phyloP scores from a whole-genome alignment of 2,113 vertebrate genomes.

The Odontesthes bonariensis region DNA sequence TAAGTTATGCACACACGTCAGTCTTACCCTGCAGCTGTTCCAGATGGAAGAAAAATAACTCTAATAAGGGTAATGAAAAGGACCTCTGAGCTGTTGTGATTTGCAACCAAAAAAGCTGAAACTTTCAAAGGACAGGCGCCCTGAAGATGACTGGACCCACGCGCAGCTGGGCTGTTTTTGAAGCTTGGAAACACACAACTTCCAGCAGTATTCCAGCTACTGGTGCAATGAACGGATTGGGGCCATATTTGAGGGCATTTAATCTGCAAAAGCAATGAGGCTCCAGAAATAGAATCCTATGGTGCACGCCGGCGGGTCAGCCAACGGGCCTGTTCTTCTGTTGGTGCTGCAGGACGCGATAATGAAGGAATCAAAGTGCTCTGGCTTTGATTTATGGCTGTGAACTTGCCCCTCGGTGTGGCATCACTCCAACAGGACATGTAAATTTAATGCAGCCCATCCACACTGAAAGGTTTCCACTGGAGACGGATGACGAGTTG shows the following conservation, averaged over 20 bases:
- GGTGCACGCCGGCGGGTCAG: slow-evolving; percentile 55
- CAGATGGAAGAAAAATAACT: slow-evolving; percentile 14
- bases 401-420: slow-evolving; percentile 24
- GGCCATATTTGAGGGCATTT: slow-evolving; percentile 69
- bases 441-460: slow-evolving; percentile 63
- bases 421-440: slow-evolving; percentile 51
- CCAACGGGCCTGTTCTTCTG: slow-evolving; percentile 39
- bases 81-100: slow-evolving; percentile 14
- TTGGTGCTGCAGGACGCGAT: slow-evolving; percentile 43
- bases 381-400: slow-evolving; percentile 67
- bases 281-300: slow-evolving; percentile 71
- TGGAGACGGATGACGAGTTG: slow-evolving; percentile 35
- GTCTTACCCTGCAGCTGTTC: background rate
- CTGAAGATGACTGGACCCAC: slow-evolving; percentile 36
- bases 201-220: slow-evolving; percentile 58
- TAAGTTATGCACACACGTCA: slow-evolving; percentile 20
- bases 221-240: slow-evolving; percentile 54
- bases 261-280: slow-evolving; percentile 71
- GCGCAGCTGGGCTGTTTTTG: slow-evolving; percentile 22
- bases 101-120: slow-evolving; percentile 4
- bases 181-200: slow-evolving; percentile 50
- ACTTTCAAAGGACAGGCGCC: slow-evolving; percentile 12
- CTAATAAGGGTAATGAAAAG: background rate
- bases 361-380: slow-evolving; percentile 68
- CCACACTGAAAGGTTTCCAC: slow-evolving; percentile 39